Evolutionary conservation across 2,113 vertebrate genomes (phyloP), one percentile per base, ranked within the genome.

Genomic region (Collichthys lucidus): DNA sequence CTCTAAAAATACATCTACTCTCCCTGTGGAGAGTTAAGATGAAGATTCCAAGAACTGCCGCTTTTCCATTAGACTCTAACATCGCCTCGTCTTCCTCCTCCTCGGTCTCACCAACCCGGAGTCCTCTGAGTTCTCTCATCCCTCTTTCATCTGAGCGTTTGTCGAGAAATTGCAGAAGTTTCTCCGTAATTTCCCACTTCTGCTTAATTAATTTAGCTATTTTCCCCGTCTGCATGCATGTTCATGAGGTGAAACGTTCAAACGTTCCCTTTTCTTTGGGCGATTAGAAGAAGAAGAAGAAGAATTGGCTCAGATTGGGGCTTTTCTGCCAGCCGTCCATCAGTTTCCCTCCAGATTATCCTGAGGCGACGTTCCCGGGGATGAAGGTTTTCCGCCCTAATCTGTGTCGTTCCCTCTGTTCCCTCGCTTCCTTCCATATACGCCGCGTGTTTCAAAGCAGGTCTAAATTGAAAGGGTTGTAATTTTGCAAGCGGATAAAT

Each of bases 311-410:
- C 47, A 22, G 60, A 62, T 69, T 40, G 8, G 35, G 26, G 24
- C 76, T 87, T 90, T 89, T 63, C 80, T 85, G 61, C 73, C 46
- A 60, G 80, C 44, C 40, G 73, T 88, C 90, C 86, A 65, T 90
- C 89, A 87, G n/a, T 83, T 83, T 85, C 87, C 62, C 64, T 68
- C 44, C 80, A 90, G 86, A 92, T 92, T 87, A 89, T 90, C 87
- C 62, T 1, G 60, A 83, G 70, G 81, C 82, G 42, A 66, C 71
- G 50, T 80, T 87, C 20, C 12, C 26, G 26, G 44, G 74, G 77
- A 61, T 69, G 52, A 80, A 29, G 66, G 85, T 89, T 81, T 78
- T 73, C 67, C 49, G 8, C 80, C 70, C 83, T 88, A 88, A 93
- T 92, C 86, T 85, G 46, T 64, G 17, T 69, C 80, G 52, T 56